Evolutionary conservation across 2,113 vertebrate species (phyloP).

Genomic region (Mellivora capensis): DNA sequence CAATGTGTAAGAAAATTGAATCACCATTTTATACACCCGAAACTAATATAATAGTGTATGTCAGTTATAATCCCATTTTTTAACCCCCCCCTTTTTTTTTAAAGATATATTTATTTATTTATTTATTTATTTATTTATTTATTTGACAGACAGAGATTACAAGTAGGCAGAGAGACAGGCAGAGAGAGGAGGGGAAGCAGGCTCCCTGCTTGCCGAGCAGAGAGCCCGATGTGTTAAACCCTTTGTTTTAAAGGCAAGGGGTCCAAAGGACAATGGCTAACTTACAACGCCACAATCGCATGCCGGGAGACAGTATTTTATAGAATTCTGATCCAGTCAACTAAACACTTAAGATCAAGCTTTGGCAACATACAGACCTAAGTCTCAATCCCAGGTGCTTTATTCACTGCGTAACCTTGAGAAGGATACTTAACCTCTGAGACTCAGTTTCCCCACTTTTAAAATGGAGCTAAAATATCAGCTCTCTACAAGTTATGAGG

Average conservation of each 20-base stretch:
- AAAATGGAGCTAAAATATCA: not conserved
- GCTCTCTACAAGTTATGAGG: not conserved
- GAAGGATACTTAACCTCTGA: not conserved
- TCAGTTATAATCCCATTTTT: not conserved
- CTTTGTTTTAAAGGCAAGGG: not conserved
- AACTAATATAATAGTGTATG: not conserved
- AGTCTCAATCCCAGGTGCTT: not conserved
- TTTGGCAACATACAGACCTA: not conserved
- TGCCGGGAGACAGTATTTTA: not conserved
- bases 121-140: too few species aligned
- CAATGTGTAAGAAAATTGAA: not conserved
- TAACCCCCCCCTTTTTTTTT: too few species aligned
- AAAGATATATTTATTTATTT: too few species aligned
- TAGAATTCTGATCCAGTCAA: not conserved
- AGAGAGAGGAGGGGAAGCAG: too few species aligned
- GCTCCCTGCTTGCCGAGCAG: too few species aligned
- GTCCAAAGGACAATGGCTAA: not conserved
- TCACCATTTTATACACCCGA: not conserved
- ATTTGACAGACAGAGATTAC: too few species aligned
- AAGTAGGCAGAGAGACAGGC: too few species aligned
- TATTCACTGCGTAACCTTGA: not conserved
- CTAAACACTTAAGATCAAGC: not conserved
- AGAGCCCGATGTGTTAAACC: too few species aligned
- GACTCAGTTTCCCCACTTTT: not conserved
- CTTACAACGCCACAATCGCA: not conserved